A percentile compares a stretch with the other conserved stretches of the same genome.
phyloP scores from a whole-genome alignment of 1,140 invertebrate genomes.

The Heterodera carotae region DNA sequence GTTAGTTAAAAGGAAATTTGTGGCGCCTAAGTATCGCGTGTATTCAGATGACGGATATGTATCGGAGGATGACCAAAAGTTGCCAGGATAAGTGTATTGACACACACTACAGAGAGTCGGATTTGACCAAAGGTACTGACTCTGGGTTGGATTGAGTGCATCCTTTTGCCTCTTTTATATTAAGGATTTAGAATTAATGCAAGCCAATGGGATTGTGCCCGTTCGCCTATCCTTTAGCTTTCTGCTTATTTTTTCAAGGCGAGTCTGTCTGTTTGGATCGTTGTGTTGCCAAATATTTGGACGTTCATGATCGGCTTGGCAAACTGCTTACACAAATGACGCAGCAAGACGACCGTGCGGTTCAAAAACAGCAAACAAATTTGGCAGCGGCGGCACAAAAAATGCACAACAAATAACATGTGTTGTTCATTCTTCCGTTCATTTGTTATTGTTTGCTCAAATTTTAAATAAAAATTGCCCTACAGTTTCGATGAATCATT shows the following conservation, averaged over 20 bases:
- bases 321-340: conserved; percentile 58
- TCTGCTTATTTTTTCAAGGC: conserved; percentile 20
- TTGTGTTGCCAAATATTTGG: conserved; percentile 54
- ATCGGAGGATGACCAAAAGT: conserved; percentile 50
- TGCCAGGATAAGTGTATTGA: conserved; percentile 50
- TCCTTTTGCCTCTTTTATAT: no score
- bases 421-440: conserved; percentile 1
- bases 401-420: conserved; percentile 1
- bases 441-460: not conserved
- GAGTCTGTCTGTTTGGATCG: conserved; percentile 54
- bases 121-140: conserved; percentile 47
- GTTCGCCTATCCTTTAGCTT: no score
- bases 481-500: no score
- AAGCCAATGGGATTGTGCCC: no score
- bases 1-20: not conserved
- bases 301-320: conserved; percentile 51
- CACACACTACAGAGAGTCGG: conserved; percentile 47
- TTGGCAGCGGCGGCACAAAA: conserved; percentile 22
- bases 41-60: conserved; percentile 43
- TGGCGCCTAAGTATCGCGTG: no score
- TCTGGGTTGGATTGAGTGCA: no score
- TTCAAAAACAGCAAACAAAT: conserved; percentile 38
- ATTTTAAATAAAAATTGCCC: not conserved
- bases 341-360: conserved; percentile 45
- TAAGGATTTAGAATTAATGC: no score